These are phyloP conservation scores for Lutjanus erythropterus DNA, from an alignment of 2,113 vertebrate genomes.

Conservation along the genomic window DNA sequence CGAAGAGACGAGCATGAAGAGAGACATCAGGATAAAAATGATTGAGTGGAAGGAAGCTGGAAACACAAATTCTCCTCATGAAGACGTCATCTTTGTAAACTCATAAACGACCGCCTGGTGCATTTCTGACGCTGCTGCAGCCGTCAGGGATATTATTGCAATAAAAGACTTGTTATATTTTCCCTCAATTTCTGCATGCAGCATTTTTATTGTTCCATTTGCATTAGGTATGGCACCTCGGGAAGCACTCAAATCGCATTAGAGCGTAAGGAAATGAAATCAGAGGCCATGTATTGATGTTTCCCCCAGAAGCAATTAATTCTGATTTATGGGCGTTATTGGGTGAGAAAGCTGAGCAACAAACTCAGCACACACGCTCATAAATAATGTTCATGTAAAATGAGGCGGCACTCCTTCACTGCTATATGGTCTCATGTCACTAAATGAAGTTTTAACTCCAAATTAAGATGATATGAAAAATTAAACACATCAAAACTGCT, in stretches of 20 bases:
- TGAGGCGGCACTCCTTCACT: neutral
- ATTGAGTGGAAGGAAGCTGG: constrained; percentile 22
- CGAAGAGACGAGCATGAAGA: neutral
- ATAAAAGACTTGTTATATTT: constrained; percentile 41
- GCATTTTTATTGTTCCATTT: constrained; percentile 60
- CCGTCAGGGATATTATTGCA: constrained; percentile 16
- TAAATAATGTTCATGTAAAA: constrained; percentile 56
- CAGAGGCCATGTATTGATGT: constrained; percentile 60
- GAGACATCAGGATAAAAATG: constrained; percentile 24
- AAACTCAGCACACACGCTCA: neutral
- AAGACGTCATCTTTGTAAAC: constrained; percentile 10
- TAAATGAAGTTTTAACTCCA: neutral
- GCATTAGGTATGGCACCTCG: constrained; percentile 47
- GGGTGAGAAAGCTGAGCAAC: constrained; percentile 33
- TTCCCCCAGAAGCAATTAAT: constrained; percentile 64
- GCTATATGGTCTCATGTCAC: neutral
- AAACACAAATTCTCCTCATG: constrained; percentile 25
- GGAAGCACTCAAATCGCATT: constrained; percentile 55
- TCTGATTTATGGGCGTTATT: constrained; percentile 62
- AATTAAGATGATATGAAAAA: constrained; percentile 29
- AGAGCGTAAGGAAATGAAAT: constrained; percentile 63
- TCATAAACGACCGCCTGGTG: neutral
- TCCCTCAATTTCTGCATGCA: constrained; percentile 31
- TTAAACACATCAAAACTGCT: constrained; percentile 12
- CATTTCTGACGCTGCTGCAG: neutral